Evolutionary conservation across 2,113 vertebrate genomes (phyloP), one percentile per base, ranked within the genome.

Genomic region (Epinephelus fuscoguttatus): DNA sequence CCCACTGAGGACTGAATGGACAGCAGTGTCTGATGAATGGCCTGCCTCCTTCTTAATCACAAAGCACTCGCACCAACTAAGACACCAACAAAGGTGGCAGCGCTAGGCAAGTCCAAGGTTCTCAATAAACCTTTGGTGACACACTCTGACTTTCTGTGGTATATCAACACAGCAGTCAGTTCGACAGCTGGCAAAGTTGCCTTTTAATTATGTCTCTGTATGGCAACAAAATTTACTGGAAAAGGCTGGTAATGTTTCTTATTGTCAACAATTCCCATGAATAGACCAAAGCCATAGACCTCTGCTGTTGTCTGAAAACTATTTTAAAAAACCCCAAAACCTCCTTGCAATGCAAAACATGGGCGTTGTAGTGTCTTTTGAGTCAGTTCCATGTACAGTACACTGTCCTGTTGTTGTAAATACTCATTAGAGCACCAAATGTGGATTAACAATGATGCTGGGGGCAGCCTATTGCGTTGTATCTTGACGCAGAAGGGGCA

Each of bases 21-120:
- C 90, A 87, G 86, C 88, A 62, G 61, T 70, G 77, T 85, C 88
- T 93, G 92, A 92, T 93, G 80, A 86, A 93, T 91, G 78, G 59
- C 69, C 71, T 57, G 50, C 56, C 71, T 78, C 67, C 78, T 70
- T 78, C 84, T 90, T 90, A 84, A 93, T 92, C 88, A 94, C 85
- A 88, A 82, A 87, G 85, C 76, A 59, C 83, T 85, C 74, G 42
- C 76, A 85, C 83, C 74, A 69, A 88, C 68, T 55, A 55, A 92
- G 83, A 84, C 67, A 64, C 55, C 63, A 74, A 70, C 89, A 78
- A 81, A 70, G 40, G 73, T 57, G 66, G 81, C 52, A 67, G 19
- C 4, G 4, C 45, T 15, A 27, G 55, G 80, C 53, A 83, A 68
- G 78, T 75, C 70, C 45, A 68, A 70, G 40, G 47, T 67, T 78